Conservation (phyloP, 2,888 invertebrate genomes). For the Aelia acuminata region DNA sequence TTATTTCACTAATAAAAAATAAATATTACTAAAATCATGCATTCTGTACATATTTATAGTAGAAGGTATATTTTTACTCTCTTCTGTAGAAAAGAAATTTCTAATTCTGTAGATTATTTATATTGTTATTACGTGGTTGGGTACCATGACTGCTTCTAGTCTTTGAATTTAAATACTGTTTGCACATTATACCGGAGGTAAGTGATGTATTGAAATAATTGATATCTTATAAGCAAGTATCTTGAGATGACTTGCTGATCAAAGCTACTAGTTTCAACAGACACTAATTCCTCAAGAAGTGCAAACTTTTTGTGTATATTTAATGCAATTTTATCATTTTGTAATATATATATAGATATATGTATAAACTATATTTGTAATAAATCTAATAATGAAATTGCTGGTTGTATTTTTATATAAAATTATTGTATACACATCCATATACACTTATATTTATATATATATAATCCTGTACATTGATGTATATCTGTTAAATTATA, state of each 20-base stretch:
- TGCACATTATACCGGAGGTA: constrained; percentile 15
- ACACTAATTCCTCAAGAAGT: constrained; percentile 13
- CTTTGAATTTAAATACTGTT: constrained; percentile 20
- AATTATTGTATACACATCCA: background rate
- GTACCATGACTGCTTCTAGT: constrained; percentile 35
- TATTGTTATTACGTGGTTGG: constrained; percentile 15
- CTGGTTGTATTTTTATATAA: constrained; percentile 48
- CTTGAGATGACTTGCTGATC: too few species aligned
- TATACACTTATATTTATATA: background rate
- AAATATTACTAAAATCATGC: background rate
- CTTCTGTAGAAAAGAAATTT: background rate
- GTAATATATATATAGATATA: constrained; percentile 35
- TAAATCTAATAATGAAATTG: constrained; percentile 5
- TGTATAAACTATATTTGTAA: constrained; percentile 48
- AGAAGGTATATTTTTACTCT: background rate
- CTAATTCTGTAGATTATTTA: background rate
- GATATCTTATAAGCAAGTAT: background rate
- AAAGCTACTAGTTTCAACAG: background rate
- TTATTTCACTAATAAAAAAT: background rate
- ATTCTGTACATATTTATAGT: background rate
- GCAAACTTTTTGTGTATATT: constrained; percentile 27
- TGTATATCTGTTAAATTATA: constrained; percentile 15
- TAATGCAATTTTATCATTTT: constrained; percentile 11
- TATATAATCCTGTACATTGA: background rate
- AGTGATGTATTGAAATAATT: background rate